Evolutionary conservation across 2,797 vertebrate genomes (phyloP).

Genomic region (Thalassophryne amazonica): DNA sequence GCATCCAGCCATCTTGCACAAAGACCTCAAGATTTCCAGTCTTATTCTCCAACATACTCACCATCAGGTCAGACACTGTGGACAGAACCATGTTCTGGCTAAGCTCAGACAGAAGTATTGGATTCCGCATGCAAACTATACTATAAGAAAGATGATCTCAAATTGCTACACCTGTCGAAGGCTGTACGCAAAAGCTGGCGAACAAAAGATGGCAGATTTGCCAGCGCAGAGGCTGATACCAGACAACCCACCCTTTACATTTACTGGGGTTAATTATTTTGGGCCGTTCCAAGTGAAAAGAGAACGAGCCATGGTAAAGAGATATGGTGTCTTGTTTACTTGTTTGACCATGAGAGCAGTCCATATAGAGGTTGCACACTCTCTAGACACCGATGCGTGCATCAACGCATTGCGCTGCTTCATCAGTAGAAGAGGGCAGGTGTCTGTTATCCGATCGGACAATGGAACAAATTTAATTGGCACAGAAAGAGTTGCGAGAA

Average conservation of each 20-base stretch:
- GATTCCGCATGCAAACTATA: neutral
- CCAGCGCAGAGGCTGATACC: neutral
- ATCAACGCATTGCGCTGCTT: neutral
- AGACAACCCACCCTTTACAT: neutral
- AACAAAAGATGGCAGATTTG: neutral
- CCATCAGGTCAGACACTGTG: neutral
- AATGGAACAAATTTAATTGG: neutral
- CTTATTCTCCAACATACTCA: conserved; percentile 4
- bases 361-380: neutral
- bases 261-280: neutral
- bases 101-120: neutral
- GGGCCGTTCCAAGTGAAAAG: neutral
- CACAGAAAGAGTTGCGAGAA: neutral
- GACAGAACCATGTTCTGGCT: conserved; percentile 1
- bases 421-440: neutral
- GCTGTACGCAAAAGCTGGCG: neutral
- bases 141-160: neutral
- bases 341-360: neutral
- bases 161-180: too few relatives aligned
- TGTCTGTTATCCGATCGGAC: neutral
- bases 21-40: neutral
- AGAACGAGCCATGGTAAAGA: neutral
- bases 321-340: neutral
- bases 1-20: neutral
- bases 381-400: neutral